These are phyloP conservation scores for Bucorvus abyssinicus DNA, from an alignment of 2,797 vertebrate species.

Conservation along the genomic window DNA sequence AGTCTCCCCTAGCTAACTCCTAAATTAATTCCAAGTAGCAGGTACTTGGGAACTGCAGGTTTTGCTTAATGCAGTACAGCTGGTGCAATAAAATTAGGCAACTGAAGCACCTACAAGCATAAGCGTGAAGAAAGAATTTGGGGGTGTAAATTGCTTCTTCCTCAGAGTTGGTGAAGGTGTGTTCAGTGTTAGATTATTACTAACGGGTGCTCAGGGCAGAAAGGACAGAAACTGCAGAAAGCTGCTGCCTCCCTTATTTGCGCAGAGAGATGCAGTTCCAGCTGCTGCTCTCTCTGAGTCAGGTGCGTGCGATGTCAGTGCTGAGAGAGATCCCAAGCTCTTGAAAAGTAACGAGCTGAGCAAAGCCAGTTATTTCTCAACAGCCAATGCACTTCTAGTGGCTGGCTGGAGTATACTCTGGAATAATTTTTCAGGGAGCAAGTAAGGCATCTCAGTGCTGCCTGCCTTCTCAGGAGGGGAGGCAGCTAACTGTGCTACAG, in stretches of 20 bases:
- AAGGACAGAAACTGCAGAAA: background rate
- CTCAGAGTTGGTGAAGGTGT: background rate
- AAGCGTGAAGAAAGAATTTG: background rate
- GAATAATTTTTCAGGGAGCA: background rate
- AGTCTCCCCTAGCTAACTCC: background rate
- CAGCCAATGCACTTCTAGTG: background rate
- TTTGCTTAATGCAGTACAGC: background rate
- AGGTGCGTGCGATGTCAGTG: background rate
- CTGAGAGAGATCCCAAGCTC: background rate
- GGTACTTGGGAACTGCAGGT: background rate
- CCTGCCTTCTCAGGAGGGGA: background rate
- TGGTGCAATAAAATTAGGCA: background rate
- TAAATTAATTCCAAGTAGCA: background rate
- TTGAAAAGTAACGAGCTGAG: background rate
- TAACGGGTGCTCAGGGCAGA: background rate
- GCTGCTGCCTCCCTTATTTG: background rate
- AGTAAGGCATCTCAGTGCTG: background rate
- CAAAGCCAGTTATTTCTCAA: background rate
- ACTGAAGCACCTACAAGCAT: background rate
- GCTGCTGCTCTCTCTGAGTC: background rate
- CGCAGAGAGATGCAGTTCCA: background rate
- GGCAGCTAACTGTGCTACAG: background rate
- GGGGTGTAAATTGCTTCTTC: background rate
- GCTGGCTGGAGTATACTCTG: background rate
- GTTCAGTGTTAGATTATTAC: background rate